Conservation (phyloP, 2,888 invertebrate species). For the Exephanes ischioxanthus region DNA sequence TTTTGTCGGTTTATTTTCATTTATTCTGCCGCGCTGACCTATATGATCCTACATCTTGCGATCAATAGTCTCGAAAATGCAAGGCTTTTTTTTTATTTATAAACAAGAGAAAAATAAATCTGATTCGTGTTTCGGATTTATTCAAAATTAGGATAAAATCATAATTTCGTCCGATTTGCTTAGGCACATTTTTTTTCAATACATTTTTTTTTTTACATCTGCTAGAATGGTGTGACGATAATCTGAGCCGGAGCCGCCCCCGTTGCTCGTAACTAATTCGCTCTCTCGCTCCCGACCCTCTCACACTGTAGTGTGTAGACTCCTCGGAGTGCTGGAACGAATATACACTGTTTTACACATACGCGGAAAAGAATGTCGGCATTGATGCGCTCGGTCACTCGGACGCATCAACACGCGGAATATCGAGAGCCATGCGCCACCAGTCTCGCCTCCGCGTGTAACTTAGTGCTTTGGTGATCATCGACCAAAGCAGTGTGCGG, state of each 20-base stretch:
- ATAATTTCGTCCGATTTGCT: not conserved
- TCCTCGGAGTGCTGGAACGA: conserved; percentile 5
- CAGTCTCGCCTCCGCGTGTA: conserved; percentile 65
- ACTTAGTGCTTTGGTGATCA: conserved; percentile 73
- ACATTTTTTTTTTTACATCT: conserved; percentile 12
- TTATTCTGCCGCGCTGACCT: too few relatives aligned
- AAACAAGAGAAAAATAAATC: too few relatives aligned
- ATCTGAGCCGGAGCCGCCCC: conserved; percentile 63
- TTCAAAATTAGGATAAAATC: not conserved
- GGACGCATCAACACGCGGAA: conserved; percentile 55
- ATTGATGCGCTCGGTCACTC: conserved; percentile 62
- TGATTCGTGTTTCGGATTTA: not conserved
- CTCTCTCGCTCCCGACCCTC: conserved; percentile 26
- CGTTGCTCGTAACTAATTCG: conserved; percentile 18
- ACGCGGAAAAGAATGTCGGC: conserved; percentile 21
- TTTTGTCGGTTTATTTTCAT: not conserved
- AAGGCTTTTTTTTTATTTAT: not conserved
- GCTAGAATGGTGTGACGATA: conserved; percentile 55
- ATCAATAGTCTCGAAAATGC: not conserved
- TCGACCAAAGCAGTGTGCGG: conserved; percentile 67
- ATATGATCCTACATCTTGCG: not conserved
- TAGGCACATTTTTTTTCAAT: not conserved
- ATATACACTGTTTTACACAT: conserved; percentile 18
- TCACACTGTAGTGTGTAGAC: conserved; percentile 1
- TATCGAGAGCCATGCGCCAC: conserved; percentile 67